Percentiles rank a stretch among this genome's conserved stretches.
These are phyloP conservation scores for Colinus virginianus DNA, from an alignment of 2,113 vertebrate species.

Conservation along the genomic window DNA sequence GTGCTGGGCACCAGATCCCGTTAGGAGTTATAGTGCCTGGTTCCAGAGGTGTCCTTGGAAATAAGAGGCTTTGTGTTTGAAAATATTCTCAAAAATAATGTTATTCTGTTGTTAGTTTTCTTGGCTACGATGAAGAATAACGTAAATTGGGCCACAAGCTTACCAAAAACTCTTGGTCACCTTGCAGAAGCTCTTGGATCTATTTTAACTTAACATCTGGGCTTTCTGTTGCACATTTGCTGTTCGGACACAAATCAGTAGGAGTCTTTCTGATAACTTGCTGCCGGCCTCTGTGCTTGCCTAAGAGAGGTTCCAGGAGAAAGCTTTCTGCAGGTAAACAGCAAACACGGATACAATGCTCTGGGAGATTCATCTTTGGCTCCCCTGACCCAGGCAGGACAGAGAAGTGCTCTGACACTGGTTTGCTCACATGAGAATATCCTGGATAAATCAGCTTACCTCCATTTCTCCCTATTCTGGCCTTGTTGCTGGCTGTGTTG, in stretches of 20 bases:
- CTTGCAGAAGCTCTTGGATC: neutral
- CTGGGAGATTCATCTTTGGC: neutral
- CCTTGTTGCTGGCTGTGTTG: neutral
- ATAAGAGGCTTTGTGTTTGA: neutral
- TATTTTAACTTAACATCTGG: neutral
- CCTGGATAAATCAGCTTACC: neutral
- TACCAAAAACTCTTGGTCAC: neutral
- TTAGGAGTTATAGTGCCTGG: neutral
- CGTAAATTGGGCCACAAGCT: neutral
- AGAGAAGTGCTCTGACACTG: neutral
- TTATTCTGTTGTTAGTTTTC: neutral
- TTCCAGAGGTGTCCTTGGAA: neutral
- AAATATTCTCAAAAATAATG: neutral
- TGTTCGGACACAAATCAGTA: neutral
- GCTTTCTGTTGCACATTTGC: conserved; percentile 56
- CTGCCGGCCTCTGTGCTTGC: neutral
- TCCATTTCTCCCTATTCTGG: neutral
- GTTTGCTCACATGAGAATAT: neutral
- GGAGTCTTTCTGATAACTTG: neutral
- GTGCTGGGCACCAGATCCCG: neutral
- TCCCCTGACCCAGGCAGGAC: neutral
- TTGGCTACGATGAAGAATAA: neutral
- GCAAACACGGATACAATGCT: neutral
- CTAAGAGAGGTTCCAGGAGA: neutral
- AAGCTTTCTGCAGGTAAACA: neutral